Evolutionary conservation across 2,888 invertebrate species (phyloP).

Genomic region (Saturnia pavonia): DNA sequence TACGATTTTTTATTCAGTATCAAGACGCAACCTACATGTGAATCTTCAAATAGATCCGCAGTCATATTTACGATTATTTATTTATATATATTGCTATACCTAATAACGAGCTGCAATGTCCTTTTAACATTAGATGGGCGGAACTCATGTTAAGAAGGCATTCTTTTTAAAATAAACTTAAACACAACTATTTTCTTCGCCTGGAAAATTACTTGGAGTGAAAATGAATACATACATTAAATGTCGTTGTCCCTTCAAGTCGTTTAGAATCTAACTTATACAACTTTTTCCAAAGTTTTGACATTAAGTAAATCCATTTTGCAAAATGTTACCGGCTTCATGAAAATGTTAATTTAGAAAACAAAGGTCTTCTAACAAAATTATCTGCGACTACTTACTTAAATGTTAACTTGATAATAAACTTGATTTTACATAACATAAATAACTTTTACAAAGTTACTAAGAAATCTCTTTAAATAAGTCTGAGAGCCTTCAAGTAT

Average conservation of each 20-base stretch:
- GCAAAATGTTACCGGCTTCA: neutral
- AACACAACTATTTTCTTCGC: neutral
- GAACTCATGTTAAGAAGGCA: too few relatives aligned
- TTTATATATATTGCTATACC: too few relatives aligned
- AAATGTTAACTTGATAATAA: neutral
- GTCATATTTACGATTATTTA: too few relatives aligned
- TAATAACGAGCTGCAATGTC: too few relatives aligned
- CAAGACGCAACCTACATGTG: too few relatives aligned
- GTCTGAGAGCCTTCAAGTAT: constrained; percentile 3
- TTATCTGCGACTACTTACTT: constrained; percentile 4
- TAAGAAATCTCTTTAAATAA: constrained; percentile 10
- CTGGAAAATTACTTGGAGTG: neutral
- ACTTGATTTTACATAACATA: constrained; percentile 5
- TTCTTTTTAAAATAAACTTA: neutral
- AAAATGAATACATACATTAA: neutral
- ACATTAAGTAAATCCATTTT: constrained; percentile 4
- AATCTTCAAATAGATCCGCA: too few relatives aligned
- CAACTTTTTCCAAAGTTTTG: neutral
- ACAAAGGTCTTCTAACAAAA: neutral
- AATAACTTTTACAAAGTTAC: constrained; percentile 6
- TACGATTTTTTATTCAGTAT: too few relatives aligned
- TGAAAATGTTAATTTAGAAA: neutral
- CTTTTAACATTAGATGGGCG: too few relatives aligned
- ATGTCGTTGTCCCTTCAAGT: neutral
- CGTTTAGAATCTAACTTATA: neutral